Conservation (phyloP, 2,888 invertebrate species). For the Sphaeridia pumilis region DNA sequence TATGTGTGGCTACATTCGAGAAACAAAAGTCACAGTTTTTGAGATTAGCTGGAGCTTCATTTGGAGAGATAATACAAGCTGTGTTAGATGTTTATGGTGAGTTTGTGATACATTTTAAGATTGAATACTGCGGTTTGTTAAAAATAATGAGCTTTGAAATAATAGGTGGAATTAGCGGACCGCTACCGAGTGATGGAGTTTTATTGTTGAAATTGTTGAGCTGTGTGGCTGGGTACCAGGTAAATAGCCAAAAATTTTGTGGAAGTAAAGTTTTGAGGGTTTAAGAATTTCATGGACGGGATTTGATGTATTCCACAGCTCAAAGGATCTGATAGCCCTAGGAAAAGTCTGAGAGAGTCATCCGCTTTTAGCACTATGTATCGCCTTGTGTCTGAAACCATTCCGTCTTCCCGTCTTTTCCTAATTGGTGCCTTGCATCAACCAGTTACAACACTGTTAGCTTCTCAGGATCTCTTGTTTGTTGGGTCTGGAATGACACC, state of each 20-base stretch:
- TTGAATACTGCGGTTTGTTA: no score
- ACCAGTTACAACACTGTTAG: slow-evolving; percentile 75
- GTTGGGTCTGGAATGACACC: slow-evolving; percentile 25
- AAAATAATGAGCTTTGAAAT: no score
- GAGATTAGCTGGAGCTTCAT: slow-evolving; percentile 17
- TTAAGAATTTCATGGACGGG: not conserved
- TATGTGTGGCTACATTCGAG: slow-evolving; percentile 31
- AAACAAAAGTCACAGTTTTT: slow-evolving; percentile 22
- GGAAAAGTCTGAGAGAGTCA: slow-evolving; percentile 63
- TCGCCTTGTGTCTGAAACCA: slow-evolving; percentile 74
- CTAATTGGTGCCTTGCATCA: slow-evolving; percentile 81
- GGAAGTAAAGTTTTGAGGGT: not conserved
- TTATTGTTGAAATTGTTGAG: slow-evolving; percentile 31
- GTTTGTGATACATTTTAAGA: not conserved
- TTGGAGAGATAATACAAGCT: slow-evolving; percentile 31
- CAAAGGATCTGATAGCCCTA: slow-evolving; percentile 29
- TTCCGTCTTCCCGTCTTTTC: slow-evolving; percentile 84
- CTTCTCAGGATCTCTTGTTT: slow-evolving; percentile 29
- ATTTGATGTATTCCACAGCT: slow-evolving; percentile 20
- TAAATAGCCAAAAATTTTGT: slow-evolving; percentile 5
- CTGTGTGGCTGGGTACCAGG: slow-evolving; percentile 30
- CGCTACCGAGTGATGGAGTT: slow-evolving; percentile 31
- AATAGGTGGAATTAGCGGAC: slow-evolving; percentile 33
- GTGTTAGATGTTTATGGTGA: slow-evolving; percentile 33
- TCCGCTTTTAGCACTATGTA: slow-evolving; percentile 79